Evolutionary conservation across 2,113 vertebrate genomes (phyloP).

Genomic region (Chloebia gouldiae): DNA sequence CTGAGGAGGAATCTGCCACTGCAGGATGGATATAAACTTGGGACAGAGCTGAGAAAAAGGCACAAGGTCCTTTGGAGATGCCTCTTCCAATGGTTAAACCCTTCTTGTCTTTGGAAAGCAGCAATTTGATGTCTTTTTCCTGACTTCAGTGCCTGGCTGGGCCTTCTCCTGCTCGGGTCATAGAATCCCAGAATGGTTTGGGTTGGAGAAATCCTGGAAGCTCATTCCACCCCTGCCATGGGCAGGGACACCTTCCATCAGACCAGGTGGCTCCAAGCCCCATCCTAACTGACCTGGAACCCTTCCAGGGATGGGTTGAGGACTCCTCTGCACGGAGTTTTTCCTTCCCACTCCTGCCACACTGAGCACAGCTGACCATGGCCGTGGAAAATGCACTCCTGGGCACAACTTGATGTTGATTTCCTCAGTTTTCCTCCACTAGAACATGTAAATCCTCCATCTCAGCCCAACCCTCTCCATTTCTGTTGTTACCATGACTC

Average conservation of each 20-base stretch:
- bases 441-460: background rate
- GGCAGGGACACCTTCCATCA: background rate
- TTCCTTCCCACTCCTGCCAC: background rate
- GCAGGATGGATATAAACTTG: rapidly evolving
- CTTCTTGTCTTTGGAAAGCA: background rate
- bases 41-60: background rate
- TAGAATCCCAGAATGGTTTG: background rate
- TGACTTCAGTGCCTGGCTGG: background rate
- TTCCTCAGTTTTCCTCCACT: background rate
- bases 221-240: background rate
- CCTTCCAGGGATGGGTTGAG: background rate
- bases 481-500: background rate
- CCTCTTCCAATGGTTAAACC: background rate
- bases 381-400: background rate
- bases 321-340: background rate
- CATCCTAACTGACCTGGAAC: background rate
- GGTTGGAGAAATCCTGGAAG: background rate
- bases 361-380: rapidly evolving
- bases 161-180: background rate
- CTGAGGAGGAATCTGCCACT: background rate
- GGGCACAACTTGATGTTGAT: background rate
- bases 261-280: background rate
- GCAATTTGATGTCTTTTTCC: background rate
- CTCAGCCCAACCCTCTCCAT: background rate
- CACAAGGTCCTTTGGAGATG: background rate